Evolutionary conservation across 2,113 vertebrate species (phyloP), one percentile per base, ranked within the genome.

Genomic region (Dicentrarchus labrax): DNA sequence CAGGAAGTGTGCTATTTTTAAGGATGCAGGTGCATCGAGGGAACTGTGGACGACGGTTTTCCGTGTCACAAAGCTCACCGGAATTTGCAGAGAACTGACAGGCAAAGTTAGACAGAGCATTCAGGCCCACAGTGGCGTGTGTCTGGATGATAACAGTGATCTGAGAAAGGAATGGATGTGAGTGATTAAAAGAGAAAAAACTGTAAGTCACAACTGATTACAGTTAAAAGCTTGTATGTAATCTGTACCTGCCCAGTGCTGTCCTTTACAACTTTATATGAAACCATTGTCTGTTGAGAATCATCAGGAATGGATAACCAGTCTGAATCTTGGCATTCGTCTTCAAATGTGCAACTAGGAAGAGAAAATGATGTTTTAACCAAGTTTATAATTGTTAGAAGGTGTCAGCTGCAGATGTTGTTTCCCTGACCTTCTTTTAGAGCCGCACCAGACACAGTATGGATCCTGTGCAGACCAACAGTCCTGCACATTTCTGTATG

Each of bases 391-490:
- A 10, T 13, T 0, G 19, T 65, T 15, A 51, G 11, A 47, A 59
- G 41, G 8, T 3, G 41, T 72, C 16, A 16, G 1, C 39, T 5
- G 21, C 53, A 56, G 41, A 17, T 19, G 65, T 21, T n/a, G 61
- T 62, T 68, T 51, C n/a, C 1, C 92, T 74, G 16, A 96, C 95
- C 86, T 93, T 7, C 2, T 38, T 36, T 36, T 4, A 21, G 78
- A 70, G n/a, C 50, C 1, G 78, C 98, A 99, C 97, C 98, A 99
- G 13, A 97, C 97, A 84, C 98, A 99, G 91, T 95, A 79, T 16
- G 98, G 97, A 92, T 99, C 98, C 90, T 94, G 91, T 39, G 96
- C 96, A 84, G 94, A 88, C 84, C 97, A 95, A 85, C 97, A 99
- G n/a, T 90, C 80, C 50, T 56, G 71, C 77, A 96, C 82, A 11